Evolutionary conservation across 2,888 invertebrate species (phyloP).

Genomic region (Diachrysia chrysitis): DNA sequence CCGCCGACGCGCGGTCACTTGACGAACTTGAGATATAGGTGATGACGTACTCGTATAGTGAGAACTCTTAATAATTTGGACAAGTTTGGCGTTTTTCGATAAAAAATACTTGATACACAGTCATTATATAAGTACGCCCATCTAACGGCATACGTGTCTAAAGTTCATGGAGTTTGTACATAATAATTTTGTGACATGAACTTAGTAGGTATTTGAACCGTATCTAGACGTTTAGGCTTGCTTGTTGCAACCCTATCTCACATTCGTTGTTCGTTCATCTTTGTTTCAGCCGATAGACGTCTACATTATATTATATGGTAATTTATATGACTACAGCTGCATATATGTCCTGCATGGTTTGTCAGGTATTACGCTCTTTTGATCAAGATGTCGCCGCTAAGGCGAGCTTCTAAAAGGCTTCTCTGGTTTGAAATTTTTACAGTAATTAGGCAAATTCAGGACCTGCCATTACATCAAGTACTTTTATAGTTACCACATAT

Average conservation of each 20-base stretch:
- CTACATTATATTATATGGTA: too few species aligned
- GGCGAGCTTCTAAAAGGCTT: too few species aligned
- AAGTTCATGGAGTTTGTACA: background rate
- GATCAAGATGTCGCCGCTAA: too few species aligned
- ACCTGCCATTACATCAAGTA: background rate
- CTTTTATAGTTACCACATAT: background rate
- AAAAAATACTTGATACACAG: background rate
- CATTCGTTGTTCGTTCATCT: too few species aligned
- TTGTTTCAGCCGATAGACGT: too few species aligned
- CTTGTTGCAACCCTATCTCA: too few species aligned
- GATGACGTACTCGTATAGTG: background rate
- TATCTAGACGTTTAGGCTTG: too few species aligned
- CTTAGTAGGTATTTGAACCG: background rate
- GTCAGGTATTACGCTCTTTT: too few species aligned
- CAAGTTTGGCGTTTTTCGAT: constrained; percentile 21
- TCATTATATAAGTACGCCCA: background rate
- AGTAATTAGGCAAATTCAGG: background rate
- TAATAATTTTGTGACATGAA: background rate
- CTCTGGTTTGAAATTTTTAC: too few species aligned
- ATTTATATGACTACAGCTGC: too few species aligned
- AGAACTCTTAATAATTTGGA: constrained; percentile 23
- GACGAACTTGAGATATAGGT: constrained; percentile 54
- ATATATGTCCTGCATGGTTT: too few species aligned
- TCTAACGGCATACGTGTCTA: background rate
- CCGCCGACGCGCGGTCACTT: constrained; percentile 32